These are phyloP conservation scores for Enhydra lutris DNA, from an alignment of 2,113 vertebrate species.

Conservation along the genomic window DNA sequence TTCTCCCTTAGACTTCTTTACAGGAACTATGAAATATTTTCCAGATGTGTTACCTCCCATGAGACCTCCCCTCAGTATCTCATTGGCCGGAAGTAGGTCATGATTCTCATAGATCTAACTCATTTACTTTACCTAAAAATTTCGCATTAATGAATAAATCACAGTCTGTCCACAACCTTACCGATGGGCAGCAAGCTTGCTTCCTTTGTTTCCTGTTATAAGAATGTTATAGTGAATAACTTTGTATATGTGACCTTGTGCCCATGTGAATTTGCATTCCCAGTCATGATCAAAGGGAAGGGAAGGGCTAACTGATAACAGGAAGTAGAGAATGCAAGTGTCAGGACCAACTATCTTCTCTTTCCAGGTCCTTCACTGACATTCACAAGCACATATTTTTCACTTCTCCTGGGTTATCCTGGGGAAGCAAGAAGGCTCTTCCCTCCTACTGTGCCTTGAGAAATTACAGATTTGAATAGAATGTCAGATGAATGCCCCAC, in stretches of 20 bases:
- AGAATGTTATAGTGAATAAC: background rate
- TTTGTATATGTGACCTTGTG: background rate
- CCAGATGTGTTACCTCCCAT: background rate
- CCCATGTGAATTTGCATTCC: no score
- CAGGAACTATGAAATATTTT: background rate
- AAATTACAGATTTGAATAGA: background rate
- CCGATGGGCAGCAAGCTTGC: background rate
- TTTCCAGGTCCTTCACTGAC: background rate
- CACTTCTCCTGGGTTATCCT: background rate
- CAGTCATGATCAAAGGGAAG: background rate
- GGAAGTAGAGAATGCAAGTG: background rate
- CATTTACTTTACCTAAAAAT: background rate
- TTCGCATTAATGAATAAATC: background rate
- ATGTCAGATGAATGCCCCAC: background rate
- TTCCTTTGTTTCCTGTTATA: background rate
- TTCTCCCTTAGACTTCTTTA: background rate
- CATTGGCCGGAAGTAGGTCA: background rate
- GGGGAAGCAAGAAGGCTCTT: background rate
- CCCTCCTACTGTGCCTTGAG: background rate
- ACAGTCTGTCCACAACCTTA: background rate
- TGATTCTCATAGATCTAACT: background rate
- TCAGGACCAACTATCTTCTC: background rate
- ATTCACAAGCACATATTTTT: constrained; percentile 17
- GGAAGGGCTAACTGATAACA: background rate
- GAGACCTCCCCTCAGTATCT: background rate